Evolutionary conservation across 2,113 vertebrate genomes (phyloP).

Genomic region (Corydoras sp.): DNA sequence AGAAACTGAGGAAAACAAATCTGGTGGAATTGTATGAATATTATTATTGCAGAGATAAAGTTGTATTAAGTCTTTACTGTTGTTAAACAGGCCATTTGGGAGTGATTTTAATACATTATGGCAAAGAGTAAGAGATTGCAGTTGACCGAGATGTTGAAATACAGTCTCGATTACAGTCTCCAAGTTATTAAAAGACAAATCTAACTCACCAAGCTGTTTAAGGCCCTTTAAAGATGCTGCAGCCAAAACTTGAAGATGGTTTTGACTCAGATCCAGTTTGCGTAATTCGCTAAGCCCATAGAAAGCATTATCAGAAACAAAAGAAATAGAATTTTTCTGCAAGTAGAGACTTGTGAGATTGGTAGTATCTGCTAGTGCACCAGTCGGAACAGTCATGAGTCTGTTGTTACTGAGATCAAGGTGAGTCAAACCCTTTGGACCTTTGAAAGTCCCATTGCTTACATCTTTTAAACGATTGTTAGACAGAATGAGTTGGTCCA

Average conservation of each 20-base stretch:
- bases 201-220: conserved; percentile 41
- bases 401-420: conserved; percentile 56
- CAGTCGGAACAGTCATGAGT: conserved; percentile 41
- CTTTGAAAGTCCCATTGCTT: conserved; percentile 38
- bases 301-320: conserved; percentile 47
- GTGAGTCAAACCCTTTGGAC: conserved; percentile 40
- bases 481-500: conserved; percentile 51
- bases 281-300: conserved; percentile 31
- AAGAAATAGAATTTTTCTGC: conserved; percentile 45
- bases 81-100: conserved; percentile 41
- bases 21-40: conserved; percentile 37
- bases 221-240: conserved; percentile 48
- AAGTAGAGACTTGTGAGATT: conserved; percentile 48
- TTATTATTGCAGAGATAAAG: conserved; percentile 55
- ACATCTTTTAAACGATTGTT: conserved; percentile 47
- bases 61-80: conserved; percentile 43
- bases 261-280: conserved; percentile 48
- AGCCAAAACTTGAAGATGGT: conserved; percentile 41
- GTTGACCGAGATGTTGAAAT: conserved; percentile 43
- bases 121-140: conserved; percentile 53
- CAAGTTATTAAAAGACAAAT: conserved; percentile 52
- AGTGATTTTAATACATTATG: conserved; percentile 50
- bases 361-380: conserved; percentile 34
- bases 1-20: conserved; percentile 42
- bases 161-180: conserved; percentile 31